Evolutionary conservation across 2,113 vertebrate genomes (phyloP).

Genomic region (Strix aluco): DNA sequence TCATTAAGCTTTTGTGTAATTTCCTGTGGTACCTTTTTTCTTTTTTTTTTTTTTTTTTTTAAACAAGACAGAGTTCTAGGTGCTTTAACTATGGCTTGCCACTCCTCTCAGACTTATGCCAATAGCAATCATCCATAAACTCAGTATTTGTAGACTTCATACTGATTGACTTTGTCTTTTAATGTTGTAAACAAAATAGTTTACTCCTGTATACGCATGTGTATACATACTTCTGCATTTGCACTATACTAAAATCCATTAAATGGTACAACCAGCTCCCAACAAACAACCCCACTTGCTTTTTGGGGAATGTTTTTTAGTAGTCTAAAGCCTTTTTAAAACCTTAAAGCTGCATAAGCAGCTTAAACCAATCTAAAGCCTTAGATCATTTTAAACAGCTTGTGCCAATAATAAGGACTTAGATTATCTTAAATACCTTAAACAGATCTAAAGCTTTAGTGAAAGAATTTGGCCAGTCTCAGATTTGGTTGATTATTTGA

Average conservation of each 20-base stretch:
- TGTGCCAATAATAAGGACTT: slow-evolving; percentile 53
- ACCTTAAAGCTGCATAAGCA: slow-evolving; percentile 60
- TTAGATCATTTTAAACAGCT: slow-evolving; percentile 68
- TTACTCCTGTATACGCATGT: neutral
- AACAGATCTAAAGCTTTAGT: slow-evolving; percentile 58
- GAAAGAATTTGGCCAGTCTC: slow-evolving; percentile 7
- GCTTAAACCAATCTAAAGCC: slow-evolving; percentile 60
- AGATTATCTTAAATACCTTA: slow-evolving; percentile 60
- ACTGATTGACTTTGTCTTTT: neutral
- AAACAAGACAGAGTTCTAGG: neutral
- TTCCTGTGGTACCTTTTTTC: neutral
- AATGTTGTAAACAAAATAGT: neutral
- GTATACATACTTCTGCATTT: neutral
- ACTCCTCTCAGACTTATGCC: neutral
- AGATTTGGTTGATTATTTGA: neutral
- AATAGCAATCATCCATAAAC: neutral
- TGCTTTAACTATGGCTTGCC: neutral
- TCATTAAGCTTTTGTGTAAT: neutral
- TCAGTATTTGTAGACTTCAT: neutral
- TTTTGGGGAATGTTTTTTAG: slow-evolving; percentile 42
- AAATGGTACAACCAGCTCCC: neutral
- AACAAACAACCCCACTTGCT: neutral
- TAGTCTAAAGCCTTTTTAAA: slow-evolving; percentile 59
- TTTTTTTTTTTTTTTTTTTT: too few relatives aligned
- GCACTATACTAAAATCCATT: rapidly evolving